phyloP scores from a whole-genome alignment of 2,797 vertebrate species.

The Pantherophis alleghaniensis region DNA sequence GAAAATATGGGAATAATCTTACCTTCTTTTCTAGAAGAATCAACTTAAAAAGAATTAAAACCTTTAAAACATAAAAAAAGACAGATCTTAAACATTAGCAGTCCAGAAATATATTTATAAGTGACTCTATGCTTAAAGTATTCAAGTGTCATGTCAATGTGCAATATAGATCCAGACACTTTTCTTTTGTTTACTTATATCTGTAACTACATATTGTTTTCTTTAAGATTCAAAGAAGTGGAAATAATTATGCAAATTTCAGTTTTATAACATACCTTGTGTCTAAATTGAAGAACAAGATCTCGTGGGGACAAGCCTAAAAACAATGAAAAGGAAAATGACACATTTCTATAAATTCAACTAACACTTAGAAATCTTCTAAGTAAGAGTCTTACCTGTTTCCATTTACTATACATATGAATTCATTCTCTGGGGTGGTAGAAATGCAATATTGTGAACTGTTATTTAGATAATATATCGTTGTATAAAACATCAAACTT shows the following conservation, averaged over 20 bases:
- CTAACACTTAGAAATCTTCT: not conserved
- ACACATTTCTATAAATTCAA: not conserved
- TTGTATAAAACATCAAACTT: not conserved
- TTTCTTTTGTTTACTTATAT: not conserved
- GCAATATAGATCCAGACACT: not conserved
- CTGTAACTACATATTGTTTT: not conserved
- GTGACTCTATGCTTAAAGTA: not conserved
- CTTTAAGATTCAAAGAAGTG: not conserved
- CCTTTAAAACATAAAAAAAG: constrained; percentile 71
- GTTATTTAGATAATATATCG: not conserved
- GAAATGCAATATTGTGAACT: not conserved
- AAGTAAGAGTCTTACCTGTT: not conserved
- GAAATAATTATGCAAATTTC: not conserved
- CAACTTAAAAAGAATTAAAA: constrained; percentile 93
- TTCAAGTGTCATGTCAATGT: not conserved
- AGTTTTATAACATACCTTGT: constrained; percentile 82
- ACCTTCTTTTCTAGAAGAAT: constrained; percentile 98
- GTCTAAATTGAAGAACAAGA: constrained; percentile 93
- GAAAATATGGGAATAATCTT: not conserved
- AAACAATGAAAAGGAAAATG: constrained; percentile 44
- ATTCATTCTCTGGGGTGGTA: not conserved
- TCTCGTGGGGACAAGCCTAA: constrained; percentile 95
- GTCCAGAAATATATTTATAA: not conserved
- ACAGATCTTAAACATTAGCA: not conserved
- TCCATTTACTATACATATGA: not conserved